Percentiles rank a stretch among this genome's conserved stretches.
phyloP scores from a whole-genome alignment of 2,888 invertebrate genomes.

The Priocnemis perturbator region DNA sequence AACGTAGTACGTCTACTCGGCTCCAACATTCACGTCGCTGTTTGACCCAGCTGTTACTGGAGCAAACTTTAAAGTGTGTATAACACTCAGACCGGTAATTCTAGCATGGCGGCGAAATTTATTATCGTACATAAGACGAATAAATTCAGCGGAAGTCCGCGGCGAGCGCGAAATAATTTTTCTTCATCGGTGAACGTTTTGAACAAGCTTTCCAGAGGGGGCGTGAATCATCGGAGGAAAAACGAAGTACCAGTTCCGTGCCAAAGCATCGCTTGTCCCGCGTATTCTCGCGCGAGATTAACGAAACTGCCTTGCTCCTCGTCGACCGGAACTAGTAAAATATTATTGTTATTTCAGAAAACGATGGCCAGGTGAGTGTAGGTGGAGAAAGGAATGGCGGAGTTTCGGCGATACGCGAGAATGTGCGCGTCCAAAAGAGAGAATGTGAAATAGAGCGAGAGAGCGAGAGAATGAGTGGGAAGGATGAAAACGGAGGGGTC shows the following conservation, averaged over 20 bases:
- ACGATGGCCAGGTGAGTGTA: constrained; percentile 33
- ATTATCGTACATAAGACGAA: neutral
- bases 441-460: constrained; percentile 5
- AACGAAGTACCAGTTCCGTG: neutral
- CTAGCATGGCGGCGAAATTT: too few species aligned
- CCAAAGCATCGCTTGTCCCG: constrained; percentile 17
- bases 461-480: neutral
- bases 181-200: neutral
- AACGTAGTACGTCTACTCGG: too few species aligned
- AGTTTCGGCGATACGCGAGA: neutral
- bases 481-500: constrained; percentile 10
- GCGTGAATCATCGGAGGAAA: too few species aligned
- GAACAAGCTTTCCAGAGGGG: neutral
- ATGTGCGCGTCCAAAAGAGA: neutral
- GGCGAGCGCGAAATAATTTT: neutral
- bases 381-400: neutral
- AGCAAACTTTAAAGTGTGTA: too few species aligned
- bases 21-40: too few species aligned
- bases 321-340: constrained; percentile 27
- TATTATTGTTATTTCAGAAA: constrained; percentile 50
- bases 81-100: too few species aligned
- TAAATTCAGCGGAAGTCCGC: neutral
- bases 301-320: constrained; percentile 29
- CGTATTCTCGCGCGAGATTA: constrained; percentile 31
- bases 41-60: too few species aligned